Base-by-base conservation (phyloP, 2,113 vertebrate species). In the Malurus cyaneus region DNA sequence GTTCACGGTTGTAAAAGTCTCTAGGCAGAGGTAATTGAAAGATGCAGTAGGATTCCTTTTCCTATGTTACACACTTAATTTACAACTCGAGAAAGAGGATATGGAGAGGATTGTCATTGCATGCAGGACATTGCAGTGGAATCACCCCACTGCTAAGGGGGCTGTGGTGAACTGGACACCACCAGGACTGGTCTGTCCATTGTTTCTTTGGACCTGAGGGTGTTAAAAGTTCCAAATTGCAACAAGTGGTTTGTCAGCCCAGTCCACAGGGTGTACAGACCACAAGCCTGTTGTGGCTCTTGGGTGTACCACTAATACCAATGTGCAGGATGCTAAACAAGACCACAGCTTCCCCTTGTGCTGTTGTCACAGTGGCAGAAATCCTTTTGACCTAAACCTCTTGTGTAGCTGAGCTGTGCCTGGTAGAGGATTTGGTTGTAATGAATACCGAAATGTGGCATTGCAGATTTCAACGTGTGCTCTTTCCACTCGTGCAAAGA, bases 341-440 rank as follows among this genome's bases (percentile, higher is more conserved):
- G 1, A 12, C 57, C 34, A 6, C 46, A 7, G 20, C 32, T 73
- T 71, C 52, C 39, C 36, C 41, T 66, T 34, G 41, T 18, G 1
- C 50, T 53, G 12, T 11, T 44, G 10, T 62, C 57, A 31, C 17
- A 3, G 24, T 2, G 5, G 18, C 2, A 20, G 46, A n/a, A 8
- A 5, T 18, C 32, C 11, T 44, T 65, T 29, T 26, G 69, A 57
- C 47, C 47, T 18, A 36, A 79, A 31, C 8, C 50, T 69, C 9
- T 0, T 0, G 1, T 0, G 1, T 5, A 25, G 73, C 56, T 25
- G 19, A 74, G 36, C 46, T 2, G 1, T 12, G 17, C 47, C 31
- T 16, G 29, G 31, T 28, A 4, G n/a, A 44, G 32, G 26, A 21
- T 28, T 67, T 53, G 57, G 25, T 41, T 60, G 39, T 8, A 18